Base-by-base conservation (phyloP, 2,888 invertebrate genomes). In the Torymus aiolomorphi region DNA sequence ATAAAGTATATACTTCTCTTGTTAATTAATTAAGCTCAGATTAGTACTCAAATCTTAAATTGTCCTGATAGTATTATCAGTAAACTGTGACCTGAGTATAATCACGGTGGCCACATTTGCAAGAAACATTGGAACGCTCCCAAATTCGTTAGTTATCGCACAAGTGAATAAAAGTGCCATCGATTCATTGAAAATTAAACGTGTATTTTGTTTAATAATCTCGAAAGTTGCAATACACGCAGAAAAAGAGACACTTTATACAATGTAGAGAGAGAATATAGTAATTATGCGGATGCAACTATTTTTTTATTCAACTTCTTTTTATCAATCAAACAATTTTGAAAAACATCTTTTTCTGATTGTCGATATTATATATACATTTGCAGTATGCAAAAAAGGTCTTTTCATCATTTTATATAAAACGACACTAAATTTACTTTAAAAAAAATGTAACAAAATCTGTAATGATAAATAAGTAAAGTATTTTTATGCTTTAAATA, bases 71-170 rank as follows among this genome's bases (percentile, higher is more conserved):
- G 31, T 61, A 31, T 78, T 81, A 81, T 81, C 81, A 20, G 70
- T 79, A 51, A 81, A 81, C 81, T 76, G 76, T 81, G 81, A 81
- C 79, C 81, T 76, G 51, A 65, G 75, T 71, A 2, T 54, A 70
- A 66, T 77, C 65, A 70, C 77, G 66, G 70, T 61, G 74, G 65
- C 52, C 24, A 24, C 71, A 24, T 74, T 73, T 42, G 51, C 56
- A 54, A 62, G 72, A 69, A 74, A 65, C 24, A 69, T 24, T 72
- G 59, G 31, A 69, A 71, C 56, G 42, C 57, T 52, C 56, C 31
- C 4, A 11, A n/a, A 52, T 63, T 18, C n/a, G 72, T 63, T 24
- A 63, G 42, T 54, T 49, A 42, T 16, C 13, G 42, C 42, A 24
- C 14, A 63, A 54, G 56, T 49, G 16, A 51, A 57, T 69, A 13